These are phyloP conservation scores for Nothoprocta pentlandii DNA, from an alignment of 2,113 vertebrate genomes.

Conservation along the genomic window DNA sequence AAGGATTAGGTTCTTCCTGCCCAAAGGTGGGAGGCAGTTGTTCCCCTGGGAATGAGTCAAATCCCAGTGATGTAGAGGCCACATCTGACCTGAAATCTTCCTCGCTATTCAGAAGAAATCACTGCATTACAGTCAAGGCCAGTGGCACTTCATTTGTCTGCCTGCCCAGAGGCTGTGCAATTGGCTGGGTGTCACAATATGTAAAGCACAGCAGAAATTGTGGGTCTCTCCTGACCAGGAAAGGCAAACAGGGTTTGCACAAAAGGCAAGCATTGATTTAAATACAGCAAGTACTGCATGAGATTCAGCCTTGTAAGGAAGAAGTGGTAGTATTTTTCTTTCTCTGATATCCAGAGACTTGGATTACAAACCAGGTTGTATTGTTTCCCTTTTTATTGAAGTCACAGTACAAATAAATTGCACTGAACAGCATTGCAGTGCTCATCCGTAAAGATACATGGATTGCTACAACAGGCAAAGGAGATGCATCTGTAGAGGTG, in stretches of 20 bases:
- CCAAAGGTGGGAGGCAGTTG: not conserved
- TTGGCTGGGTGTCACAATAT: not conserved
- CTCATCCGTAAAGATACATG: not conserved
- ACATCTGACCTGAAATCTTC: not conserved
- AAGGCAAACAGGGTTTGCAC: not conserved
- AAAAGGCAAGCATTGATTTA: not conserved
- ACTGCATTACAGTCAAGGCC: not conserved
- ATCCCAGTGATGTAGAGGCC: not conserved
- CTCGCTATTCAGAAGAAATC: not conserved
- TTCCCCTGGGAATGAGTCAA: conserved; percentile 1
- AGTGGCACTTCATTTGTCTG: not conserved
- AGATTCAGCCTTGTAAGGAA: not conserved
- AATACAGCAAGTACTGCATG: not conserved
- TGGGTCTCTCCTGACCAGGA: not conserved
- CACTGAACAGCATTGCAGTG: not conserved
- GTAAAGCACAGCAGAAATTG: not conserved
- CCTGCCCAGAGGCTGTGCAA: not conserved
- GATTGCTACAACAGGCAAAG: conserved; percentile 24
- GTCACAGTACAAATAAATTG: not conserved
- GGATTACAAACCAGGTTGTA: too few species aligned
- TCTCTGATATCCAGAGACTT: conserved; percentile 16
- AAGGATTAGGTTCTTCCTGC: not conserved
- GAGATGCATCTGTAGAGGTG: conserved; percentile 53
- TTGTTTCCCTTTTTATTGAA: not conserved
- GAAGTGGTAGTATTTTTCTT: not conserved